Conservation (phyloP, 53 echinoderm and acorn worm genomes). For the Stichopus horrens region DNA sequence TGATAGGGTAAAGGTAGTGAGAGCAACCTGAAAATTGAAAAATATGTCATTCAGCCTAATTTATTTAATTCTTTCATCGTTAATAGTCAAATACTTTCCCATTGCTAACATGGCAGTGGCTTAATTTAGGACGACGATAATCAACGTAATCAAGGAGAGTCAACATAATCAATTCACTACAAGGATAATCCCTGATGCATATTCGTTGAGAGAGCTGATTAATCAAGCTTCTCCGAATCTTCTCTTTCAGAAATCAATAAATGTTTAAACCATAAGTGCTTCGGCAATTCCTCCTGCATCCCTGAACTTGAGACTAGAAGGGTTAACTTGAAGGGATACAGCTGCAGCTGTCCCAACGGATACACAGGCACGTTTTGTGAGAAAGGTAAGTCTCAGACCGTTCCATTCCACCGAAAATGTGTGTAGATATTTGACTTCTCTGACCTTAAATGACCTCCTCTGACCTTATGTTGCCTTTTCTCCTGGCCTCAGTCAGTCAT, state of each 20-base stretch:
- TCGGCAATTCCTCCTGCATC: constrained; percentile 51
- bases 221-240: neutral
- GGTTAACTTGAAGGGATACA: constrained; percentile 17
- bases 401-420: neutral
- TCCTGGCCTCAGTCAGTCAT: neutral
- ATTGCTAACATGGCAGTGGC: no score
- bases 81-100: no score
- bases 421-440: neutral
- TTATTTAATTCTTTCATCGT: no score
- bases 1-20: no score
- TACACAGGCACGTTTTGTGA: constrained; percentile 53
- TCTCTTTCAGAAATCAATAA: constrained; percentile 42
- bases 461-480: no score
- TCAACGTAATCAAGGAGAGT: no score
- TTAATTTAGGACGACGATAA: no score
- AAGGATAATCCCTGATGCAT: no score
- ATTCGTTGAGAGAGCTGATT: neutral
- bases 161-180: no score
- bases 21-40: no score
- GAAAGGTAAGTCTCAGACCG: constrained; percentile 14
- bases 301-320: neutral
- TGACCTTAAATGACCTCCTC: no score
- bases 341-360: constrained; percentile 36
- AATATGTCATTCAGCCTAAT: no score
- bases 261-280: constrained; percentile 50